Percentiles rank a stretch among this genome's conserved stretches.
phyloP scores from a whole-genome alignment of 2,888 invertebrate species.

The Euclidia mi region DNA sequence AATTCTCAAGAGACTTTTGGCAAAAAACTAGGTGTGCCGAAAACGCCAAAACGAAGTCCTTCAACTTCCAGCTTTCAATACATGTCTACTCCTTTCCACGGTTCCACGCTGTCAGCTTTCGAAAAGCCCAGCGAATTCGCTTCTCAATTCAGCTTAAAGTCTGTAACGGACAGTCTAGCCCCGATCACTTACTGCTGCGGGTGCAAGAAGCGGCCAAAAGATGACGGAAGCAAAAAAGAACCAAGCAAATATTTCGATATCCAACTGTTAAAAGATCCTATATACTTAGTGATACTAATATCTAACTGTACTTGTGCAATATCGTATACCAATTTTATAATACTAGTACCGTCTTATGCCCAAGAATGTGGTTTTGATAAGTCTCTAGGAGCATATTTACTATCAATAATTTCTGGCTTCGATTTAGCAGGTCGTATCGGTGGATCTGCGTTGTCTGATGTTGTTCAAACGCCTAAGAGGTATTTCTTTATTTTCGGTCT shows the following conservation, averaged over 20 bases:
- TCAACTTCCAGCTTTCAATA: conserved; percentile 96
- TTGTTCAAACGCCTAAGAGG: conserved; percentile 93
- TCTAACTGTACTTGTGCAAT: conserved; percentile 96
- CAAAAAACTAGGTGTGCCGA: conserved; percentile 77
- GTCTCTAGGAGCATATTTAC: conserved; percentile 92
- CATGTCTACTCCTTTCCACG: conserved; percentile 96
- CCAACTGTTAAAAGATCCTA: conserved; percentile 93
- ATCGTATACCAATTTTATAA: conserved; percentile 96
- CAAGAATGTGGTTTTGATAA: conserved; percentile 92
- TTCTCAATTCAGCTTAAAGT: conserved; percentile 94
- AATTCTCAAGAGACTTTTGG: conserved; percentile 80
- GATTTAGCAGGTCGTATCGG: conserved; percentile 96
- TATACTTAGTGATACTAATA: conserved; percentile 95
- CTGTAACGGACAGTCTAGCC: conserved; percentile 90
- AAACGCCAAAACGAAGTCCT: conserved; percentile 92
- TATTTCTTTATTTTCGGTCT: conserved; percentile 96
- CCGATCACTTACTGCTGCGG: conserved; percentile 83
- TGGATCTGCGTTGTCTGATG: conserved; percentile 95
- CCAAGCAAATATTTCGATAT: conserved; percentile 93
- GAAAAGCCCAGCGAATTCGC: conserved; percentile 94
- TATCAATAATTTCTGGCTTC: conserved; percentile 95
- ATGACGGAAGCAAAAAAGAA: conserved; percentile 76
- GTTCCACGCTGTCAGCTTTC: conserved; percentile 94
- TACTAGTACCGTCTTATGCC: conserved; percentile 94
- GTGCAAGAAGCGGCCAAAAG: conserved; percentile 72